A percentile compares a stretch with the other conserved stretches of the same genome.
Conservation (phyloP, 2,113 vertebrate genomes). For the Riparia riparia region DNA sequence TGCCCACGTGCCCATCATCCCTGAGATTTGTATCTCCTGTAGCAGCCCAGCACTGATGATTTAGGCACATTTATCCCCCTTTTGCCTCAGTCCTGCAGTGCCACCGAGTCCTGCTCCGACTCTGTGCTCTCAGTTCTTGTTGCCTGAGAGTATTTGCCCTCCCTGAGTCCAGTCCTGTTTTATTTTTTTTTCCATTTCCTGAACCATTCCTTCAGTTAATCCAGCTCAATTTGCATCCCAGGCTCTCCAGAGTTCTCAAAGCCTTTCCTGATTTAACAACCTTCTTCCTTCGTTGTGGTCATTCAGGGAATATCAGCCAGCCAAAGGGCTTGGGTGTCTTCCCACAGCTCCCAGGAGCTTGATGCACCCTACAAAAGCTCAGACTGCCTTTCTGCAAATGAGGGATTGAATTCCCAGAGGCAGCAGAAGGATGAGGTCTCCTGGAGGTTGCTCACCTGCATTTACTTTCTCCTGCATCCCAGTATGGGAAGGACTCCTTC, state of each 20-base stretch:
- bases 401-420: neutral
- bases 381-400: neutral
- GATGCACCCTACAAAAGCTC: neutral
- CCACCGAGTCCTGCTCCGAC: fast-evolving
- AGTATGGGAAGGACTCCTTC: neutral
- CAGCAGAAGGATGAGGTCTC: neutral
- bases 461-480: too few species aligned
- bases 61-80: neutral
- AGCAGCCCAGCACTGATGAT: neutral
- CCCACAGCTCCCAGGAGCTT: neutral
- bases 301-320: neutral
- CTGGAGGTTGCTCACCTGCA: fast-evolving
- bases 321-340: neutral
- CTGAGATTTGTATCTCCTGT: neutral
- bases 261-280: neutral
- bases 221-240: neutral
- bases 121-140: neutral
- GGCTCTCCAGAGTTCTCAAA: neutral
- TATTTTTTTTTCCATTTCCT: neutral
- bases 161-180: neutral
- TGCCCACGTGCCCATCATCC: fast-evolving
- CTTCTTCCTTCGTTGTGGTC: neutral
- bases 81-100: neutral
- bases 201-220: neutral
- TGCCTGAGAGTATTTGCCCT: neutral